These are phyloP conservation scores for Acyrthosiphon pisum DNA, from an alignment of 1,140 invertebrate species.

Conservation along the genomic window DNA sequence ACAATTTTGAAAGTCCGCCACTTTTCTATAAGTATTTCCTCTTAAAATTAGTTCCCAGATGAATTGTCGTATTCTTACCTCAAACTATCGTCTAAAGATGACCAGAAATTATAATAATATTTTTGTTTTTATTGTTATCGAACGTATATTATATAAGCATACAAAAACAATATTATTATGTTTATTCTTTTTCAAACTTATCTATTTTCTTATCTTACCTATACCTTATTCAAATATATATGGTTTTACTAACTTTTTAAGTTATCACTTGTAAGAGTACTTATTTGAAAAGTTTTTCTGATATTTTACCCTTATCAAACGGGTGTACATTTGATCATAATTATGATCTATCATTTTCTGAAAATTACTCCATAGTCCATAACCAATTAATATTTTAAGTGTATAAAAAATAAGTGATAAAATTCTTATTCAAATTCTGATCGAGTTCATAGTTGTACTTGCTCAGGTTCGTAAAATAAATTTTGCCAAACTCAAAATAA, in stretches of 20 bases:
- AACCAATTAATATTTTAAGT: background rate
- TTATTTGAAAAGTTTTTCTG: too few relatives aligned
- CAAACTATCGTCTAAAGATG: background rate
- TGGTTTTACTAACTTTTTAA: too few relatives aligned
- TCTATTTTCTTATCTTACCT: too few relatives aligned
- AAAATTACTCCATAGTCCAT: too few relatives aligned
- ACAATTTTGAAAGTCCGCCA: background rate
- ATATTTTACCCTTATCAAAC: too few relatives aligned
- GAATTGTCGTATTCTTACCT: background rate
- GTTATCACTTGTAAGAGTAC: too few relatives aligned
- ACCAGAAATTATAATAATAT: background rate
- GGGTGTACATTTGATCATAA: too few relatives aligned
- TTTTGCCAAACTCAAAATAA: background rate
- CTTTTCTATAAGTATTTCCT: background rate
- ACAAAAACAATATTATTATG: too few relatives aligned
- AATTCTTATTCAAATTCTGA: background rate
- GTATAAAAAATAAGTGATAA: background rate
- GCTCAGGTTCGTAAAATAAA: background rate
- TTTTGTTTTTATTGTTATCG: background rate
- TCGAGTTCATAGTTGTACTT: background rate
- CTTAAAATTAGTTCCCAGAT: background rate
- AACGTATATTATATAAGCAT: background rate
- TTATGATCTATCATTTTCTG: too few relatives aligned
- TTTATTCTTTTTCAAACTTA: too few relatives aligned
- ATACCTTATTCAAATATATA: too few relatives aligned